phyloP scores from a whole-genome alignment of 2,797 vertebrate genomes.

The Falco concolor region DNA sequence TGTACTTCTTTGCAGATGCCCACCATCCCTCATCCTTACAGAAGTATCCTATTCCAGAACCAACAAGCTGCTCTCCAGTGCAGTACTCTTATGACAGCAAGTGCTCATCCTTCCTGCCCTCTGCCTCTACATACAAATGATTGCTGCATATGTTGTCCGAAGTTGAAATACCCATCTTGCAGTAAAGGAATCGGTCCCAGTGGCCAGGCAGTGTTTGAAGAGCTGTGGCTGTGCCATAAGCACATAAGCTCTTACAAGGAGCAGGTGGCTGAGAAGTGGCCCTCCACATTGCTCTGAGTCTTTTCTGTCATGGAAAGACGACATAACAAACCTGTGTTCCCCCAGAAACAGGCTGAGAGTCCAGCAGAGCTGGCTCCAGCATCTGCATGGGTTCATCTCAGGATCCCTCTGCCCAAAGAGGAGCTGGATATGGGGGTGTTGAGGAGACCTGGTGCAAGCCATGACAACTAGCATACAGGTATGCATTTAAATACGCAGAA shows the following conservation, averaged over 20 bases:
- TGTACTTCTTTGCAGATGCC: not conserved
- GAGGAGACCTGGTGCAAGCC: not conserved
- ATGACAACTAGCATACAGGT: not conserved
- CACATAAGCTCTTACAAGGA: not conserved
- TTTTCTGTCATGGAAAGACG: not conserved
- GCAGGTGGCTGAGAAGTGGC: not conserved
- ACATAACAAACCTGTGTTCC: accelerated
- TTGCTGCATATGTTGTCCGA: not conserved
- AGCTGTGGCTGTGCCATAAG: not conserved
- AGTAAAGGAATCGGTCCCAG: not conserved
- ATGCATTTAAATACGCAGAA: accelerated
- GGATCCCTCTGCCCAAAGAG: not conserved
- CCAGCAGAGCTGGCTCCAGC: not conserved
- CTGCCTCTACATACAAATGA: not conserved
- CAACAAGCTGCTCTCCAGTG: not conserved
- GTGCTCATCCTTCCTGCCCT: not conserved
- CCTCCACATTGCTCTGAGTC: not conserved
- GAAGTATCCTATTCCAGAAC: not conserved
- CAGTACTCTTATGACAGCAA: not conserved
- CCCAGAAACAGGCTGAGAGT: not conserved
- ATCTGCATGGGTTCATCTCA: not conserved
- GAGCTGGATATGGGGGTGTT: not conserved
- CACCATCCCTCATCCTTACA: not conserved
- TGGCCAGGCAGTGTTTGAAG: not conserved
- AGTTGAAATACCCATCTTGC: not conserved